Evolutionary conservation across 2,888 invertebrate species (phyloP), one percentile per base, ranked within the genome.

Genomic region (Abscondita cerata): DNA sequence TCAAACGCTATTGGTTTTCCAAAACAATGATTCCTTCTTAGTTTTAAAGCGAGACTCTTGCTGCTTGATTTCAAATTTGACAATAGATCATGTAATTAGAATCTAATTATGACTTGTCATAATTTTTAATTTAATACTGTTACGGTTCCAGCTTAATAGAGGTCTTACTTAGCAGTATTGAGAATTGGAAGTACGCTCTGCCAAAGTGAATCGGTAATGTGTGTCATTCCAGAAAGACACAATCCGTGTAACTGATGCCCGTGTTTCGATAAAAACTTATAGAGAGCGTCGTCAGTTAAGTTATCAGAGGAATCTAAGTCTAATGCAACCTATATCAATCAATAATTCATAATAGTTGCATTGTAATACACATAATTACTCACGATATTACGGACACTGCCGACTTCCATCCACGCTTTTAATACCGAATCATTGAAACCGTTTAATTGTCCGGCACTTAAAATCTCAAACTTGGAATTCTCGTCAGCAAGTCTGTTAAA

Each of bases 151-250:
- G n/a, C n/a, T n/a, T n/a, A n/a, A n/a, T n/a, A n/a, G n/a, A n/a
- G n/a, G n/a, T n/a, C 33, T 81, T 77, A 98, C 98, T 90, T 95
- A 70, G 96, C 92, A 77, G 97, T 96, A 60, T 89, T 90, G 52
- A 99, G 83, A 67, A 95, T 89, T 0, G 96, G 95, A 68, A 99
- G 84, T 67, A 97, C 92, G 71, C 94, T 92, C 83, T 96, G 94
- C 97, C 98, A 99, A 69, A 99, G 88, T 77, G 96, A 95, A 83
- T 99, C 99, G 0, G 98, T 96, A 72, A 99, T 93, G 78, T 98
- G 98, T 0, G 98, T 93, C 91, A 99, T 98, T 46, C 99, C 97
- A 59, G 95, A 93, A 20, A 98, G 83, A 62, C 90, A 89, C 40
- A 98, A 85, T 0, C 96, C 98, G 81, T 89, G 88, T 60, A 99